Base-by-base conservation (phyloP, 2,113 vertebrate species). In the Lophius piscatorius region DNA sequence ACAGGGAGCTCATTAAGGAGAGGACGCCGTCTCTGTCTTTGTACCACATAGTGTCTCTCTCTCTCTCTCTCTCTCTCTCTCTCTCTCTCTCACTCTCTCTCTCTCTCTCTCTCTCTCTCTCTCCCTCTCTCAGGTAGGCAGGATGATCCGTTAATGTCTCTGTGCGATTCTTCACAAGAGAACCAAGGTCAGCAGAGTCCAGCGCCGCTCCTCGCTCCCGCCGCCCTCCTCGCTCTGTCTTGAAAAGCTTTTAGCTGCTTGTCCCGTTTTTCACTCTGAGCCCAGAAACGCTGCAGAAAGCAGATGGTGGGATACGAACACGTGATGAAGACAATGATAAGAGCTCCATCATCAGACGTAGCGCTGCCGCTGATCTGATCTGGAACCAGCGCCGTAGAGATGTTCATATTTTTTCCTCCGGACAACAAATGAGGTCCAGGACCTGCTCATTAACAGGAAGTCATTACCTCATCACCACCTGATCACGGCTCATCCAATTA, bases 391-490 rank as follows among this genome's bases (percentile, higher is more conserved):
- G 17, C 9, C 5, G 48, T n/a, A 21, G 18, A 71, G 31, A 50
- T 9, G 35, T 49, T 48, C 10, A 26, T 22, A 40, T 52, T 16
- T 28, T 57, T 55, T 61, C 75, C 29, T 35, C 61, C 7, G 17
- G 61, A 60, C 1, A 2, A 44, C 58, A 52, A 81, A 76, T 63
- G 44, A 66, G 76, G 76, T 67, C 63, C 71, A 45, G 36, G 21
- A 48, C n/a, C 9, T 50, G 39, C 60, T 85, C n/a, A 63, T 79
- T 59, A 75, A 67, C 24, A 67, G 8, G 21, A 41, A 39, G 48
- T 80, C 41, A 84, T 84, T 61, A 76, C 70, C 50, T 84, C 42
- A 61, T 78, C 44, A 36, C 54, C 6, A 24, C 20, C 41, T 74
- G 45, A 74, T 69, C 38, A 60, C n/a, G n/a, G n/a, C n/a, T n/a